Conservation (phyloP, 2,113 vertebrate genomes). For the Antechinus stuartii region DNA sequence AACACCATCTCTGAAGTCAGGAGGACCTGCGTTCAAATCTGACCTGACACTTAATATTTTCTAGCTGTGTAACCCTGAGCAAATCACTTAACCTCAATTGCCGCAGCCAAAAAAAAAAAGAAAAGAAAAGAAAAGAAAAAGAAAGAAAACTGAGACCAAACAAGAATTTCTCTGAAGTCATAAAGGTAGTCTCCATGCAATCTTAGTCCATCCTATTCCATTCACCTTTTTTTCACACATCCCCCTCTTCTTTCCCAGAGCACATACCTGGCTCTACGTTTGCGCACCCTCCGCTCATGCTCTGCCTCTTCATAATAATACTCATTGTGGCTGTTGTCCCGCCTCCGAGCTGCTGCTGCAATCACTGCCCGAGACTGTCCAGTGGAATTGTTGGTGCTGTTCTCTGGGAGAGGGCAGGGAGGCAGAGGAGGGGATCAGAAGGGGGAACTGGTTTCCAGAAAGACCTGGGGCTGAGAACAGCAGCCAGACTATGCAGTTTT, state of each 20-base stretch:
- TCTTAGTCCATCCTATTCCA: not conserved
- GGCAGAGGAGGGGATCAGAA: conserved; percentile 9
- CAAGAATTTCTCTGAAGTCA: not conserved
- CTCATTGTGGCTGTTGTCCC: conserved; percentile 97
- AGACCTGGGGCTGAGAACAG: conserved; percentile 1
- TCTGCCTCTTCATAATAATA: conserved; percentile 97
- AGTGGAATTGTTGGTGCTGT: conserved; percentile 93
- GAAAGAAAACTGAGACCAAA: too few species aligned
- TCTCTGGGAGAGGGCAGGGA: conserved; percentile 84
- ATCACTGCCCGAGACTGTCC: conserved; percentile 95
- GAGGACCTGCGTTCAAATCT: too few species aligned
- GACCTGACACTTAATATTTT: too few species aligned
- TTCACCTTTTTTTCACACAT: not conserved
- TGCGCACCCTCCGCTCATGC: conserved; percentile 93
- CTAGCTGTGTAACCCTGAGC: too few species aligned
- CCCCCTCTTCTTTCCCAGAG: fast-evolving
- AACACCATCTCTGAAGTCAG: too few species aligned
- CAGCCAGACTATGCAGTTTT: not conserved
- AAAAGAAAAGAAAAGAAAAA: too few species aligned
- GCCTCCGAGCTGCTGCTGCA: conserved; percentile 91
- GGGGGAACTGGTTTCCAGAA: not conserved
- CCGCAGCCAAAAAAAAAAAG: too few species aligned
- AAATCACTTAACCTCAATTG: too few species aligned
- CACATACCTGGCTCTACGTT: conserved; percentile 93
- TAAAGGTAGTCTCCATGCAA: not conserved